Evolutionary conservation across 2,888 invertebrate genomes (phyloP).

Genomic region (Byasa hedistus): DNA sequence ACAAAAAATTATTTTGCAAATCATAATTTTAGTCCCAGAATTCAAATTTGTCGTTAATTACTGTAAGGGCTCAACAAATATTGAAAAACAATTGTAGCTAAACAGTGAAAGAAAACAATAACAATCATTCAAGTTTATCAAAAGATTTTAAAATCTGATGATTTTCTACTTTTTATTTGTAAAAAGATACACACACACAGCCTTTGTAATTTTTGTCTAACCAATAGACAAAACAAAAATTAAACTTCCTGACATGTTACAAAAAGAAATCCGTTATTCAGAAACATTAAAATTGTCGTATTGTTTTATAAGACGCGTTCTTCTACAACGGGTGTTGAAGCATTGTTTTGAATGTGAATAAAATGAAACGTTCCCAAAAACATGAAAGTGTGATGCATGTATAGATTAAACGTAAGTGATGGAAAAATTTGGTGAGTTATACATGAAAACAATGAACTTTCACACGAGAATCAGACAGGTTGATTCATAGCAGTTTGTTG

Average conservation of each 20-base stretch:
- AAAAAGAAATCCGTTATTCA: not conserved
- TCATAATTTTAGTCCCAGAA: no score
- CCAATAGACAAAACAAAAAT: not conserved
- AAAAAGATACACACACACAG: no score
- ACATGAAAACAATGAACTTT: constrained; percentile 76
- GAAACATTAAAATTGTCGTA: not conserved
- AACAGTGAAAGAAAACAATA: no score
- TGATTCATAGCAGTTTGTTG: constrained; percentile 68
- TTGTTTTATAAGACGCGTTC: not conserved
- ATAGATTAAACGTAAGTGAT: constrained; percentile 35
- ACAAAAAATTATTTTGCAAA: no score
- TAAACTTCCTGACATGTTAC: not conserved
- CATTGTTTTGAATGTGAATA: constrained; percentile 13
- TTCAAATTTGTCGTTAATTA: no score
- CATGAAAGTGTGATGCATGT: constrained; percentile 34
- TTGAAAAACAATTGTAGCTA: no score
- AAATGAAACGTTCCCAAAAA: constrained; percentile 11
- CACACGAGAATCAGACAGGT: constrained; percentile 58
- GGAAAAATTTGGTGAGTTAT: constrained; percentile 41
- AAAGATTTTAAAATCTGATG: no score
- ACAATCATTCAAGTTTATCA: no score
- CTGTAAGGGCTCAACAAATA: no score
- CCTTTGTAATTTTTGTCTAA: no score
- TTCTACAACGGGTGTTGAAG: not conserved
- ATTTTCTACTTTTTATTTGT: no score